Conservation (phyloP, 2,797 vertebrate species). For the Typhlichthys eigenmanni region DNA sequence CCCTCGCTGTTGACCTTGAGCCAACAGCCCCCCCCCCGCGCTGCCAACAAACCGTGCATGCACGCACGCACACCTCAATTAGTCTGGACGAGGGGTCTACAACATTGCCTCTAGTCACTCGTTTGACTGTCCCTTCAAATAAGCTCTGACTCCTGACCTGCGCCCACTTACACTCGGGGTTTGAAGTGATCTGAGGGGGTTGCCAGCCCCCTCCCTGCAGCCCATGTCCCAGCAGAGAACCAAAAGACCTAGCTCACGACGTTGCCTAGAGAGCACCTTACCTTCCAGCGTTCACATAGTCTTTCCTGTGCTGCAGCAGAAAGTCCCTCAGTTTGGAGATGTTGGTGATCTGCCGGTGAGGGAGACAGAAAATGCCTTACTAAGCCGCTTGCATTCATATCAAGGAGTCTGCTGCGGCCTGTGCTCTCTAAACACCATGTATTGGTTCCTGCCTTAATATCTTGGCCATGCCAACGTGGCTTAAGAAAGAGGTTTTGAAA, state of each 20-base stretch:
- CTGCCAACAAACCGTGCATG: constrained; percentile 3
- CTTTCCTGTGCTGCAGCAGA: constrained; percentile 93
- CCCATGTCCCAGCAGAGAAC: constrained; percentile 6
- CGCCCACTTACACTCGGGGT: constrained; percentile 30
- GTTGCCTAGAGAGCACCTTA: constrained; percentile 58
- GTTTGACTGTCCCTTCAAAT: constrained; percentile 31
- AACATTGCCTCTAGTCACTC: constrained; percentile 16
- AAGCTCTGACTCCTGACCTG: constrained; percentile 46
- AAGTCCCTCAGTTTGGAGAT: constrained; percentile 97
- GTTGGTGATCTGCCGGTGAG: constrained; percentile 86
- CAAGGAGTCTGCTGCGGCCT: constrained; percentile 16
- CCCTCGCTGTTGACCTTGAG: constrained; percentile 68
- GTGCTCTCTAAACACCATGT: constrained; percentile 14
- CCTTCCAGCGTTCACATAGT: constrained; percentile 95
- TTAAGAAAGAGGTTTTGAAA: constrained; percentile 37
- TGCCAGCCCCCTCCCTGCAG: constrained; percentile 7
- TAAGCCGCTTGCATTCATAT: constrained; percentile 23
- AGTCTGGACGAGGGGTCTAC: neutral
- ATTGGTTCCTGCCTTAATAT: constrained; percentile 23
- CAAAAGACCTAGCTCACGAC: neutral
- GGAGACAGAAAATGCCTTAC: constrained; percentile 51
- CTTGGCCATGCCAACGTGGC: constrained; percentile 36
- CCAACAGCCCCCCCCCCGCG: constrained; percentile 40
- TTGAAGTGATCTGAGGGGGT: constrained; percentile 13
- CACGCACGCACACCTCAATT: neutral